These are phyloP conservation scores for Poecilia velifera DNA, from an alignment of 2,797 vertebrate species.

Conservation along the genomic window DNA sequence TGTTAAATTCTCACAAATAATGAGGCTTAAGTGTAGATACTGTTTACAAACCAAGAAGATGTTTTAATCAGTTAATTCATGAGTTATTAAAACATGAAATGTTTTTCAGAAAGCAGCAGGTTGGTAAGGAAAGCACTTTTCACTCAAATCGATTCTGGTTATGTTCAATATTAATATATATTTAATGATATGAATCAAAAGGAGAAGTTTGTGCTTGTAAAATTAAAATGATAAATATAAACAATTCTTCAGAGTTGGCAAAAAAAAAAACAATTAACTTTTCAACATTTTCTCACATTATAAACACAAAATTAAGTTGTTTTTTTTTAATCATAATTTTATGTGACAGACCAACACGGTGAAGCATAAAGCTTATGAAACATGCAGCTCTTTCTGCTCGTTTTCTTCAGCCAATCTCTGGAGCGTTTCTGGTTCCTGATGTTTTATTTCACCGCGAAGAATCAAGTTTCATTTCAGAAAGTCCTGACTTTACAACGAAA, in stretches of 20 bases:
- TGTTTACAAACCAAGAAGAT: no score
- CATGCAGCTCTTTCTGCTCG: background rate
- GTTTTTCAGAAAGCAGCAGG: no score
- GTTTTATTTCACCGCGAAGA: background rate
- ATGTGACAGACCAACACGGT: background rate
- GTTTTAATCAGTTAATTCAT: no score
- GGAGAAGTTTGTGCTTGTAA: no score
- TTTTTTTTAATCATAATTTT: background rate
- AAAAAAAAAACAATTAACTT: background rate
- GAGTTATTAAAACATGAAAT: no score
- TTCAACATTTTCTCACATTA: background rate
- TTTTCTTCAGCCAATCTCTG: background rate
- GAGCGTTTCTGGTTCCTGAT: background rate
- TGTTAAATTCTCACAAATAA: no score
- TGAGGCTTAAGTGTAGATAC: no score
- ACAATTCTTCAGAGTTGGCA: background rate
- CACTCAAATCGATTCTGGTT: no score
- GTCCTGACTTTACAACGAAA: background rate
- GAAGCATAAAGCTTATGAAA: background rate
- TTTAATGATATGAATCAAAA: no score
- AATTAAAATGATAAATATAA: background rate
- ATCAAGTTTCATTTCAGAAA: background rate
- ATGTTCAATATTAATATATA: no score
- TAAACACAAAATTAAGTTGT: background rate
- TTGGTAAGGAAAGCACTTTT: no score